Evolutionary conservation across 2,888 invertebrate species (phyloP).

Genomic region (Leistus spinibarbis): DNA sequence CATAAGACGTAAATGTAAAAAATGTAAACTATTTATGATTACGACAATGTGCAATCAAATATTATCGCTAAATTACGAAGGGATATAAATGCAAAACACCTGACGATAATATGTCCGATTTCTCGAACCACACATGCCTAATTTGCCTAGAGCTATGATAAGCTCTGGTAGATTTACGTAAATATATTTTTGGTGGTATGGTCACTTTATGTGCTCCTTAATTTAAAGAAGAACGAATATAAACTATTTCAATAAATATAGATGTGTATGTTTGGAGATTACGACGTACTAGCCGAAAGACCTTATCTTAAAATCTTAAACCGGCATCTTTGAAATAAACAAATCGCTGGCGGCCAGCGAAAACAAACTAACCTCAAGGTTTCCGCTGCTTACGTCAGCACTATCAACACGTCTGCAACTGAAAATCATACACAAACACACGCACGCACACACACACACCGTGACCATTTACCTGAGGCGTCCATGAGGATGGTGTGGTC

Average conservation of each 20-base stretch:
- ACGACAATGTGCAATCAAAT: too few species aligned
- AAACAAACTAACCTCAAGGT: slow-evolving; percentile 37
- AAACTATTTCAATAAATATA: not conserved
- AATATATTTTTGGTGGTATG: not conserved
- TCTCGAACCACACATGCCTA: too few species aligned
- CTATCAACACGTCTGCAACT: slow-evolving; percentile 18
- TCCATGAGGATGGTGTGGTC: slow-evolving; percentile 73
- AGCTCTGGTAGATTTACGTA: too few species aligned
- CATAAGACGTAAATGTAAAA: too few species aligned
- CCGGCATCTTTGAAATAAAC: slow-evolving; percentile 38
- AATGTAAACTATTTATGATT: too few species aligned
- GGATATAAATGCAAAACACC: too few species aligned
- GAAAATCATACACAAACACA: not conserved
- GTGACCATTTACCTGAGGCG: slow-evolving; percentile 74
- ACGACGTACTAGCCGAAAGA: not conserved
- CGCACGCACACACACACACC: slow-evolving; percentile 16
- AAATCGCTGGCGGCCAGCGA: slow-evolving; percentile 29
- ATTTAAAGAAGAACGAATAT: not conserved
- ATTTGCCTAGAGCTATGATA: too few species aligned
- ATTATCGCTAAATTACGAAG: too few species aligned
- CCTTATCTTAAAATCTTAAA: slow-evolving; percentile 12
- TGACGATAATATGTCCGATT: too few species aligned
- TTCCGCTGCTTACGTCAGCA: slow-evolving; percentile 28
- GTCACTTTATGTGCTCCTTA: not conserved
- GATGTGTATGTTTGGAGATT: not conserved